Base-by-base conservation (phyloP, 37 sponge, comb jelly and placozoan genomes). In the Theonella swinhoei region DNA sequence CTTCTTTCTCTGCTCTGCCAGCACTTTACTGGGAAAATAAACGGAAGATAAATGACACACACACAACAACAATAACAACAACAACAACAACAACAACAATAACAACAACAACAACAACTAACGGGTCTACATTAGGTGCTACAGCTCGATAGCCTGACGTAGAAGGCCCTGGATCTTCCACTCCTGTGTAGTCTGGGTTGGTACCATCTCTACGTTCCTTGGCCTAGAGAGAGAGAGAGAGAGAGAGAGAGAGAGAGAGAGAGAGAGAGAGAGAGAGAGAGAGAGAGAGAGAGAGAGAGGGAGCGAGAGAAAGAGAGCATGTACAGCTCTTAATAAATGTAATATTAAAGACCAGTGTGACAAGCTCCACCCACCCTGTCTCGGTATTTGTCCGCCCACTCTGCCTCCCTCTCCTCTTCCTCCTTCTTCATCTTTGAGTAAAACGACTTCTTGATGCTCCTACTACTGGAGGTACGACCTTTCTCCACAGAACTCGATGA, bases 311-410 rank as follows among this genome's bases (percentile, higher is more conserved):
- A n/a, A n/a, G n/a, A n/a, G n/a, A n/a, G n/a, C n/a, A n/a, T n/a
- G n/a, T n/a, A n/a, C n/a, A n/a, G n/a, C n/a, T n/a, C n/a, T n/a
- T n/a, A n/a, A n/a, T n/a, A n/a, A n/a, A n/a, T n/a, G n/a, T n/a
- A n/a, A n/a, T n/a, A n/a, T n/a, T n/a, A n/a, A n/a, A n/a, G n/a
- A n/a, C n/a, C n/a, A n/a, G n/a, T n/a, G n/a, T n/a, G n/a, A n/a
- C n/a, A n/a, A n/a, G n/a, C n/a, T n/a, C n/a, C n/a, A 72, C 92
- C 69, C 30, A 93, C 95, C 82, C 98, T 84, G 80, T 97, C 98
- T 68, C 96, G 20, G 77, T 97, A 97, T 40, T 95, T 97, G 61
- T 81, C 74, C 28, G 88, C 86, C 87, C 90, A 79, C 42, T 95
- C 98, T 39, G 83, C 87, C 33, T 89, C 68, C 33, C 87, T 83